Base-by-base conservation (phyloP, 2,797 vertebrate genomes). In the Sylvilagus floridanus region DNA sequence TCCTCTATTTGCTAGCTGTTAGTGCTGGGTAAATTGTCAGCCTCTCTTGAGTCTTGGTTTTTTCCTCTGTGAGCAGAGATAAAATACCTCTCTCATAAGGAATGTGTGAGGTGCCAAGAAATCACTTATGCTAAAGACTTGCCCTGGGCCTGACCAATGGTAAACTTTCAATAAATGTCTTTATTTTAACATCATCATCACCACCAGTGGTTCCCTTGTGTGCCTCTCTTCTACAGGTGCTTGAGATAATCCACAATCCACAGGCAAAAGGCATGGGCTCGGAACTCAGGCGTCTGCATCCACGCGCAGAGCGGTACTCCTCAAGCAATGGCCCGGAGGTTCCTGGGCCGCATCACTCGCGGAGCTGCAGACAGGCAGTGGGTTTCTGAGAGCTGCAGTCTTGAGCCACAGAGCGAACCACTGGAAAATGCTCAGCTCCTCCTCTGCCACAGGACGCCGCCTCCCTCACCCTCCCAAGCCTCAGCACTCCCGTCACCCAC, bases 51-150 rank as follows among this genome's bases (percentile, higher is more conserved):
- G 28, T 72, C 76, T 72, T 37, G 75, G 57, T 37, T 50, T 82
- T 35, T 22, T 42, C 30, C 30, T 88, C 35, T 85, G 21, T 83
- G 86, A 94, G 95, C 42, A 57, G 28, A 90, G 35, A n/a, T 30
- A 2, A n/a, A 35, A 30, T 47, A n/a, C 26, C 22, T 79, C 84
- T 21, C 22, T 54, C 60, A 63, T 7, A 84, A 60, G 42, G 50
- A 77, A 75, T 83, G 35, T 2, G 1, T 37, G 17, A 24, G 24
- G 72, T 24, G 28, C 52, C 60, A 65, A 26, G 37, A 28, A 83
- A 50, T 35, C n/a, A 72, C 47, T 37, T 69, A 28, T 52, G 10
- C 32, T 73, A 62, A 95, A 91, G 24, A 79, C 21, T 83, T 94
- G 6, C 21, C 57, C 37, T 35, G 52, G 60, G 21, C 11, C 4